Conservation (phyloP, 2,888 invertebrate species). For the Junonia oenone region DNA sequence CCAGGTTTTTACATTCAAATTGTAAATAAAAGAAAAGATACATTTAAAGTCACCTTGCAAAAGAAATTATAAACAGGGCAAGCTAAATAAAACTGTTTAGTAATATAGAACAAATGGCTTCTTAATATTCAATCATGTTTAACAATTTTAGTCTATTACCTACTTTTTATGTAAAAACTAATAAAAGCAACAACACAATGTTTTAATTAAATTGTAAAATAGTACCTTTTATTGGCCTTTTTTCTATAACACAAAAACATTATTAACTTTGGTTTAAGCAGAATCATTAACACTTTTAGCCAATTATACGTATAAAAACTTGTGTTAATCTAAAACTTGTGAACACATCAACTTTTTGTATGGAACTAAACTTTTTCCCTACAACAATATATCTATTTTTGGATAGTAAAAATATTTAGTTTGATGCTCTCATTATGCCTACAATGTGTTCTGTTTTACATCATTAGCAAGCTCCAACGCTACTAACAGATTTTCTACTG, state of each 20-base stretch:
- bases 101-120: no score
- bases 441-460: slow-evolving; percentile 26
- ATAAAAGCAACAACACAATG: no score
- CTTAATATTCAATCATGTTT: no score
- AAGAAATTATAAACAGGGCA: neutral
- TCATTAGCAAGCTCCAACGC: slow-evolving; percentile 23
- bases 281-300: neutral
- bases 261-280: neutral
- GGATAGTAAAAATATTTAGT: slow-evolving; percentile 33
- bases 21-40: neutral
- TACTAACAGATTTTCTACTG: slow-evolving; percentile 29
- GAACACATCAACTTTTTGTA: slow-evolving; percentile 6
- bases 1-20: neutral
- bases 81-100: neutral
- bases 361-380: slow-evolving; percentile 21
- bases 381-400: slow-evolving; percentile 28
- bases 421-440: slow-evolving; percentile 24
- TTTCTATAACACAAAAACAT: slow-evolving; percentile 27
- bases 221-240: slow-evolving; percentile 22
- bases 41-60: neutral
- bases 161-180: no score
- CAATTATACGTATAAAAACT: neutral
- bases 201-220: no score
- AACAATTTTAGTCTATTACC: no score
- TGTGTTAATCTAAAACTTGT: neutral